Percentiles rank a stretch among this genome's conserved stretches.
These are phyloP conservation scores for Glaucomys volans DNA, from an alignment of 2,113 vertebrate species.

Conservation along the genomic window DNA sequence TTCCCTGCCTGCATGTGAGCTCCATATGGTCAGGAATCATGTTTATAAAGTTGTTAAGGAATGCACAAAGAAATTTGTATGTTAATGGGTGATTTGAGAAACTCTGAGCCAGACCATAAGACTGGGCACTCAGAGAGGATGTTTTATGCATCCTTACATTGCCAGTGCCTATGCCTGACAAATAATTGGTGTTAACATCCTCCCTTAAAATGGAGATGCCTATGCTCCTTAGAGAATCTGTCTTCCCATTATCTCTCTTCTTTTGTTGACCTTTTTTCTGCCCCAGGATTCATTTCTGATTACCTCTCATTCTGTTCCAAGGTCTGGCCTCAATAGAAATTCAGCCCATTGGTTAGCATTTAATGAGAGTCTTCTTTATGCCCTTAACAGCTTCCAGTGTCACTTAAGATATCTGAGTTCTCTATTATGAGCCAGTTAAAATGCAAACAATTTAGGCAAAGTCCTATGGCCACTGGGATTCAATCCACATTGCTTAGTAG, in stretches of 20 bases:
- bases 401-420: conserved; percentile 63
- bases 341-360: conserved; percentile 50
- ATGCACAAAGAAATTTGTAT: background rate
- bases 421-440: conserved; percentile 57
- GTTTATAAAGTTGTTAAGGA: background rate
- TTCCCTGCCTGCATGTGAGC: background rate
- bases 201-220: background rate
- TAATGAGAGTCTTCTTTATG: conserved; percentile 54
- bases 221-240: background rate
- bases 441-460: conserved; percentile 49
- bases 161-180: background rate
- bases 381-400: conserved; percentile 53
- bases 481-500: conserved; percentile 30
- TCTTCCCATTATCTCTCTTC: conserved; percentile 6
- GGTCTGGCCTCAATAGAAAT: conserved; percentile 52
- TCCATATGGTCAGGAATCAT: background rate
- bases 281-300: conserved; percentile 41
- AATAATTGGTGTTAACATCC: background rate
- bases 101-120: background rate
- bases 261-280: conserved; percentile 39
- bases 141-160: background rate
- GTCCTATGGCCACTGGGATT: background rate
- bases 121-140: background rate
- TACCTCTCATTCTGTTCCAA: conserved; percentile 44
- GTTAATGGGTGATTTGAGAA: conserved; percentile 10